Conservation (phyloP, 2,113 vertebrate genomes). For the Phoxinus phoxinus region DNA sequence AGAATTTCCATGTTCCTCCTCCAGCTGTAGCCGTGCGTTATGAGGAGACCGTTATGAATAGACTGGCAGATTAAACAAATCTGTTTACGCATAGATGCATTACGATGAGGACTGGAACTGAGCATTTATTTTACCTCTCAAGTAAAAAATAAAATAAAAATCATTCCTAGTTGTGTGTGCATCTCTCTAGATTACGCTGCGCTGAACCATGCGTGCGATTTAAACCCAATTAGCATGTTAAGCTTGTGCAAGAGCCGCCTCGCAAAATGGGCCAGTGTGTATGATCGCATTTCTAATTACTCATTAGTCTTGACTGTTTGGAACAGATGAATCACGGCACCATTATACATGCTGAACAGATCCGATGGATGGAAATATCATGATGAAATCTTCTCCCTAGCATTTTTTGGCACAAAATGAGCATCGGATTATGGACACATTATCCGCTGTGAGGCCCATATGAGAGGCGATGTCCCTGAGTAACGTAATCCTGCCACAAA, state of each 20-base stretch:
- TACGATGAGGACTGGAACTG: neutral
- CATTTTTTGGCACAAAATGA: neutral
- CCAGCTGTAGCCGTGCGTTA: neutral
- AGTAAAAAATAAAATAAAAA: conserved; percentile 10
- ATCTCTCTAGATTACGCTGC: conserved; percentile 34
- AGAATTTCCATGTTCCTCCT: conserved; percentile 26
- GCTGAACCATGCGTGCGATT: conserved; percentile 43
- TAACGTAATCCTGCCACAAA: conserved; percentile 8
- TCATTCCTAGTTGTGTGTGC: neutral
- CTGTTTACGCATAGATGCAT: conserved; percentile 15
- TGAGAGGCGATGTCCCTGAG: neutral
- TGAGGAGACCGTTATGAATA: conserved; percentile 6
- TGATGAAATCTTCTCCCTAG: conserved; percentile 10
- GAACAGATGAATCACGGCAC: neutral
- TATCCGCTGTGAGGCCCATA: neutral
- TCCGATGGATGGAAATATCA: conserved; percentile 12
- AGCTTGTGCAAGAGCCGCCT: neutral
- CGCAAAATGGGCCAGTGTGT: neutral
- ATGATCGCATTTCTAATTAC: conserved; percentile 48
- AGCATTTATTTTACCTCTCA: conserved; percentile 11
- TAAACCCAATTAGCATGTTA: conserved; percentile 56
- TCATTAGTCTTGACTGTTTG: conserved; percentile 18
- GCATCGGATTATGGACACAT: neutral
- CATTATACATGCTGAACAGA: conserved; percentile 14
- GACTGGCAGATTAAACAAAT: conserved; percentile 35